These are phyloP conservation scores for Microctonus hyperodae DNA, from an alignment of 2,888 invertebrate genomes.

Conservation along the genomic window DNA sequence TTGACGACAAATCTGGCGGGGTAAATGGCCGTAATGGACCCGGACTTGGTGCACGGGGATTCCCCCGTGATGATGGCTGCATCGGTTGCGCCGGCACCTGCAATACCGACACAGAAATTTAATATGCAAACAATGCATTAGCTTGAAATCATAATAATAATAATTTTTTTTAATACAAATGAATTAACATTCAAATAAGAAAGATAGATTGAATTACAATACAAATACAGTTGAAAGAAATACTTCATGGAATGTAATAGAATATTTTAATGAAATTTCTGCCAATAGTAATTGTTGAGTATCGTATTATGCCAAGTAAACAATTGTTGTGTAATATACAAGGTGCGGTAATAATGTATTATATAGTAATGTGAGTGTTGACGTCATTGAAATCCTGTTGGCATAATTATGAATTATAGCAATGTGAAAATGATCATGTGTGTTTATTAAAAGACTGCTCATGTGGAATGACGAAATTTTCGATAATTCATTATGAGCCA, in stretches of 20 bases:
- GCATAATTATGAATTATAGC: neutral
- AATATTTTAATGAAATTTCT: neutral
- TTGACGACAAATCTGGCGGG: conserved; percentile 59
- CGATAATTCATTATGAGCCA: too few relatives aligned
- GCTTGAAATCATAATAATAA: too few relatives aligned
- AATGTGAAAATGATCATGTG: neutral
- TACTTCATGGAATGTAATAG: neutral
- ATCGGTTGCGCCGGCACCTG: conserved; percentile 60
- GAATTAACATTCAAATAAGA: neutral
- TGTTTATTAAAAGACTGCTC: too few relatives aligned
- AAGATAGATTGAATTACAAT: neutral
- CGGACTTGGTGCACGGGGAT: conserved; percentile 51
- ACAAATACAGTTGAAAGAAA: neutral
- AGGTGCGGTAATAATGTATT: neutral
- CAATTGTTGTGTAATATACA: neutral
- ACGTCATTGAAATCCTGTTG: neutral
- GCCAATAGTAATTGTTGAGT: neutral
- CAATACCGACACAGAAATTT: conserved; percentile 27
- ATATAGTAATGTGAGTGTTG: neutral
- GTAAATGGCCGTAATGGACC: conserved; percentile 55
- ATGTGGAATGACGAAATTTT: too few relatives aligned
- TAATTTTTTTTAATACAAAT: neutral
- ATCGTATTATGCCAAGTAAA: neutral
- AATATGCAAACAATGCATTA: neutral
- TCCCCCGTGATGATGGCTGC: conserved; percentile 57